Evolutionary conservation across 2,797 vertebrate genomes (phyloP), one percentile per base, ranked within the genome.

Genomic region (Babyrousa celebensis): DNA sequence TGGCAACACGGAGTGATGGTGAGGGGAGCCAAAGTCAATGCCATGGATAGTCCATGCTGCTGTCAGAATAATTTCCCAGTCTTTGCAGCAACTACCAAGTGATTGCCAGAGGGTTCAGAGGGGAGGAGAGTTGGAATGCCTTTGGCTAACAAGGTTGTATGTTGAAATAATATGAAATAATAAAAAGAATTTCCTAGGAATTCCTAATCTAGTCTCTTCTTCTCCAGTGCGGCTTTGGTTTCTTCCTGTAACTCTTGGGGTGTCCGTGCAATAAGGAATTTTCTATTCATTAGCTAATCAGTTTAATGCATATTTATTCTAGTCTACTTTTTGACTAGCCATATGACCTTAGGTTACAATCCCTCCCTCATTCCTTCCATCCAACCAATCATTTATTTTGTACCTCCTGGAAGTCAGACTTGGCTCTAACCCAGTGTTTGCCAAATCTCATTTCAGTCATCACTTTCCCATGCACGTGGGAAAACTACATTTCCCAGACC

Each of bases 1-100:
- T 32, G 74, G 95, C 85, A 96, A 88, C 65, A 63, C 29, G 95
- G 91, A 90, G 40, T 54, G 56, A 78, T 7, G 54, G 32, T 36
- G 62, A 96, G 58, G 40, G 54, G 48, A 84, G 89, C 93, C 93
- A 94, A 97, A 86, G 82, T 92, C 93, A 96, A 80, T 85, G 92
- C 78, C 92, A 93, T 85, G 14, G 0, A 25, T 10, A 62, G 87
- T 56, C 74, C 80, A 58, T 0, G 2, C 27, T 65, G 82, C 78
- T 89, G 96, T 88, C 85, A 85, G 85, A 87, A 83, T 56, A 48
- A 71, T 95, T 96, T 96, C 72, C 86, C 89, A 92, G 70, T 82
- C 78, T 92, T 91, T 89, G 67, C 77, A 89, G 78, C 60, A 85
- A 78, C 71, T 92, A 15, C 52, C 79, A 54, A 84, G 32, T 40